Percentiles rank a stretch among this genome's conserved stretches.
These are phyloP conservation scores for Pristionchus maxplancki DNA, from an alignment of 2,888 invertebrate genomes.

Conservation along the genomic window DNA sequence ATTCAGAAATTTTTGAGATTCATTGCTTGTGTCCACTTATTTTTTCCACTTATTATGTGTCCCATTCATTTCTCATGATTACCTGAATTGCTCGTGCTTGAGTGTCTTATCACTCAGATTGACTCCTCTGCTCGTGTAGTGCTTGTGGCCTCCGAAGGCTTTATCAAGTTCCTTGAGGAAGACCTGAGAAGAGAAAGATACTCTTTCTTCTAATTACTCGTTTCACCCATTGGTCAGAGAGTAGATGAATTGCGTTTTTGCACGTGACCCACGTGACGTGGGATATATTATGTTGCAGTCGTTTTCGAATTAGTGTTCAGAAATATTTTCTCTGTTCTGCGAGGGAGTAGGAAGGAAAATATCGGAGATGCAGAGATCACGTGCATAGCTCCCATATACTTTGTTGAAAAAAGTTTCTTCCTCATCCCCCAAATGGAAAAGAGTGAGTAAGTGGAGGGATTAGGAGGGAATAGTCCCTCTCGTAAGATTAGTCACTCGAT, in stretches of 20 bases:
- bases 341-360: background rate
- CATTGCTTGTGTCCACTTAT: too few relatives aligned
- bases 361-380: background rate
- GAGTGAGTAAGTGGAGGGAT: slow-evolving; percentile 36
- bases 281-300: too few relatives aligned
- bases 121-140: slow-evolving; percentile 88
- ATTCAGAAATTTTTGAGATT: too few relatives aligned
- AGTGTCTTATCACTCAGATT: slow-evolving; percentile 81
- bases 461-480: background rate
- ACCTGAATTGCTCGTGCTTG: slow-evolving; percentile 78
- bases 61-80: background rate
- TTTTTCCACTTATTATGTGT: background rate
- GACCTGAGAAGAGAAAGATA: slow-evolving; percentile 81
- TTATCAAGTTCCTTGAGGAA: slow-evolving; percentile 94
- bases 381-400: background rate
- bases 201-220: background rate
- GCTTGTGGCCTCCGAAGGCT: slow-evolving; percentile 88
- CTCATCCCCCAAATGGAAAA: background rate
- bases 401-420: background rate
- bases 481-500: slow-evolving; percentile 35
- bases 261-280: too few relatives aligned
- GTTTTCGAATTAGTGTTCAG: too few relatives aligned
- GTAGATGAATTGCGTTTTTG: background rate
- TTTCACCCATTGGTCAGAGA: background rate
- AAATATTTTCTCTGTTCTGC: too few relatives aligned